These are phyloP conservation scores for Mayetiola destructor DNA, from an alignment of 2,888 invertebrate species.

Conservation along the genomic window DNA sequence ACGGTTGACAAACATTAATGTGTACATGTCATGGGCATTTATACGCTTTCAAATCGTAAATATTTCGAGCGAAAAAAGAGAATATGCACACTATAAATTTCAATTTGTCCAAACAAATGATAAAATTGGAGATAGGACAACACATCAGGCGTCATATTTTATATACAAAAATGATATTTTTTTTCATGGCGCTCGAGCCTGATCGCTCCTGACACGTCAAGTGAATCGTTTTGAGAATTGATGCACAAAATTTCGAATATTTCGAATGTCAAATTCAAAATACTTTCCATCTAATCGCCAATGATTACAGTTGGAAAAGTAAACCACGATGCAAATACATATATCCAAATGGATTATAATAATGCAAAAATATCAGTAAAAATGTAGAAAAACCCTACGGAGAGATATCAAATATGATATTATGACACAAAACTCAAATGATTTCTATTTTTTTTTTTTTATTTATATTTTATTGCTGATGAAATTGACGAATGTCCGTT, in stretches of 20 bases:
- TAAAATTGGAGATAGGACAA: no score
- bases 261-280: not conserved
- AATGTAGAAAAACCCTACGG: no score
- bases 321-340: no score
- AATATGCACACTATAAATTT: conserved; percentile 4
- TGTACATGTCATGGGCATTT: conserved; percentile 7
- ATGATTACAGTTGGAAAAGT: no score
- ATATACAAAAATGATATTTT: not conserved
- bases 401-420: no score
- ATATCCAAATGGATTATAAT: no score
- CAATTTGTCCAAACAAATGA: conserved; percentile 5
- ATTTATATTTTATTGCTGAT: conserved; percentile 16
- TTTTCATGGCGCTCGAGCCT: not conserved
- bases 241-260: not conserved
- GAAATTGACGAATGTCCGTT: conserved; percentile 17
- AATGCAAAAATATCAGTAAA: no score
- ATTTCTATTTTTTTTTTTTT: not conserved
- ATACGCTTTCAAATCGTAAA: not conserved
- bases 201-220: not conserved
- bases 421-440: no score
- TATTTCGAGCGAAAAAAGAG: no score
- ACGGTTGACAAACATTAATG: conserved; percentile 5
- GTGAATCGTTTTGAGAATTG: conserved; percentile 9
- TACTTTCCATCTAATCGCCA: conserved; percentile 7
- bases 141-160: not conserved